Base-by-base conservation (phyloP, 1,140 invertebrate genomes). In the Ephestia elutella region DNA sequence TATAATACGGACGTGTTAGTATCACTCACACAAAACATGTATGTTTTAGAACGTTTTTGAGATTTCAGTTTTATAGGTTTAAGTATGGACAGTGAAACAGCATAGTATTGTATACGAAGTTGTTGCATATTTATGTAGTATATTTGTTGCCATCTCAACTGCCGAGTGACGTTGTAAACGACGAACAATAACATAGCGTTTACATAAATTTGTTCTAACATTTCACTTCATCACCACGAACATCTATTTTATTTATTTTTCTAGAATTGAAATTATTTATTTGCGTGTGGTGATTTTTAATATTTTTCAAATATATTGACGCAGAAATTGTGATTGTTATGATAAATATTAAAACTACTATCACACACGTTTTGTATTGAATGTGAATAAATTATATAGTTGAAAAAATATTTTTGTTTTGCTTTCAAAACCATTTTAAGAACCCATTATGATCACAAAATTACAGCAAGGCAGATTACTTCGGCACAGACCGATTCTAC, bases 321-420 rank as follows among this genome's bases (percentile, higher is more conserved):
- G 44, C 59, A 38, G 54, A 38, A 70, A 70, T 76, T 80, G 70
- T 76, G 73, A 78, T 72, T 66, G 68, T 81, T 73, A 76, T 68
- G 74, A 81, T 73, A 68, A 77, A 82, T 82, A 73, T 87, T 83
- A 79, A 81, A 83, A 78, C 75, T 77, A 57, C 74, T 76, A 73
- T 85, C 82, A 86, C 83, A 83, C 80, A 78, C 68, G 78, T 87
- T 87, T 87, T 87, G 82, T 86, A 87, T 87, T 87, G 82, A 82
- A 87, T 87, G 85, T 86, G 78, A 87, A 86, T 87, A 87, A 87
- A 87, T 82, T 81, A 87, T 85, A 85, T 85, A 87, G 82, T 87
- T 87, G 73, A 77, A 75, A 71, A 15, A 44, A 44, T 15, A 35
- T 35, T 35, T 35, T 44, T 44, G 38, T 44, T 44, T 44, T 15